Conservation (phyloP, 1,140 invertebrate species). For the Megathymus violae region DNA sequence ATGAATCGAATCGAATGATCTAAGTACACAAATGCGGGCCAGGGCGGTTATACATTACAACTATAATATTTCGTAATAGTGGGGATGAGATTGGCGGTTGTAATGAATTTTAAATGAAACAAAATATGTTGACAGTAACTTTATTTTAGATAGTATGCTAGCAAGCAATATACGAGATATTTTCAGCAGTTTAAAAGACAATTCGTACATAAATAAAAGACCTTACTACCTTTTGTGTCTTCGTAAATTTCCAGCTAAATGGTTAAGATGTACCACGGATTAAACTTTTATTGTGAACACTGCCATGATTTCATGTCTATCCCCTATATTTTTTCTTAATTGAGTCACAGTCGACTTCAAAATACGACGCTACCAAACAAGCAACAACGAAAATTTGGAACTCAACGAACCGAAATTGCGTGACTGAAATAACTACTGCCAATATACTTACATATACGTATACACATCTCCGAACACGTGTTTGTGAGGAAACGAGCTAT, state of each 20-base stretch:
- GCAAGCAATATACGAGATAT: not conserved
- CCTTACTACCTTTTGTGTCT: constrained; percentile 6
- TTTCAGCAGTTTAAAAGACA: not conserved
- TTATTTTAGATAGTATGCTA: too few species aligned
- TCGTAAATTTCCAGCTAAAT: constrained; percentile 16
- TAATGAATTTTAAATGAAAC: too few species aligned
- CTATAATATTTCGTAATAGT: too few species aligned
- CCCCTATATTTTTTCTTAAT: constrained; percentile 59
- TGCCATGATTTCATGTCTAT: constrained; percentile 49
- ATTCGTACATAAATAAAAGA: constrained; percentile 5
- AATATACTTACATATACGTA: constrained; percentile 57
- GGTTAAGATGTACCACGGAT: constrained; percentile 11
- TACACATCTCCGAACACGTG: constrained; percentile 75
- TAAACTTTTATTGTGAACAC: constrained; percentile 19
- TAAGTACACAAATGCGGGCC: too few species aligned
- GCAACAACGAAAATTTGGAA: constrained; percentile 60
- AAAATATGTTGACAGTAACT: too few species aligned
- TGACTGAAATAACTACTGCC: constrained; percentile 73
- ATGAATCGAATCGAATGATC: too few species aligned
- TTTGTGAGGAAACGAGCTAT: constrained; percentile 73
- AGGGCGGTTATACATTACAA: too few species aligned
- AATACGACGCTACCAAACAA: constrained; percentile 43
- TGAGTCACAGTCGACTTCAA: constrained; percentile 52
- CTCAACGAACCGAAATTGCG: constrained; percentile 67
- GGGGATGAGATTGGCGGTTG: too few species aligned